Percentiles rank a stretch among this genome's conserved stretches.
These are phyloP conservation scores for Chymomyza fuscimana DNA, from an alignment of 2,888 invertebrate species.

Conservation along the genomic window DNA sequence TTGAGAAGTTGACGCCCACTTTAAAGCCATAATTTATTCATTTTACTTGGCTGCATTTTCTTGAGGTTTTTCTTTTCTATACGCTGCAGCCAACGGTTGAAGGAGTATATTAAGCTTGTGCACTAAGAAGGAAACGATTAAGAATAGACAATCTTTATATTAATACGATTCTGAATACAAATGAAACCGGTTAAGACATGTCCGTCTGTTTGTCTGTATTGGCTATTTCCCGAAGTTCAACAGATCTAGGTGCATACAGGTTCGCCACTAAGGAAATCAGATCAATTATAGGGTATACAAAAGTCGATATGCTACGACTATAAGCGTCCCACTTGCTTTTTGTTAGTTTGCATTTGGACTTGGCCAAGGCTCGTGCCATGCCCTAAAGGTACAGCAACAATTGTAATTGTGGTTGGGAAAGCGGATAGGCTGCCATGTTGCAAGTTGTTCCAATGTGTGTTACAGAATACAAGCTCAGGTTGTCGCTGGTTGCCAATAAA, in stretches of 20 bases:
- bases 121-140: no score
- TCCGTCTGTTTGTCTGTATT: no score
- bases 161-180: no score
- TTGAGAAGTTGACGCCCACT: conserved; percentile 35
- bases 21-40: conserved; percentile 11
- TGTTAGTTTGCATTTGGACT: conserved; percentile 55
- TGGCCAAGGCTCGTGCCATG: conserved; percentile 59
- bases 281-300: no score
- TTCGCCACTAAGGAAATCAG: no score
- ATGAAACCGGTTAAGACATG: no score
- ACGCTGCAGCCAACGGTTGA: no score
- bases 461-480: conserved; percentile 26
- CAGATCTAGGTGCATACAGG: no score
- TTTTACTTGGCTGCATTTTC: conserved; percentile 27
- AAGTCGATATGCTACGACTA: no score
- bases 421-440: conserved; percentile 21
- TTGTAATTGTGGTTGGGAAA: conserved; percentile 55
- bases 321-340: neutral
- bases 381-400: conserved; percentile 48
- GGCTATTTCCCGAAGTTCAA: no score
- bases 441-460: conserved; percentile 25
- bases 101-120: no score
- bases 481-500: conserved; percentile 37
- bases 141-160: no score
- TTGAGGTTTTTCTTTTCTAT: conserved; percentile 19